phyloP scores from a whole-genome alignment of 64 coral and sea anemone genomes.

The Trachythela sp. region DNA sequence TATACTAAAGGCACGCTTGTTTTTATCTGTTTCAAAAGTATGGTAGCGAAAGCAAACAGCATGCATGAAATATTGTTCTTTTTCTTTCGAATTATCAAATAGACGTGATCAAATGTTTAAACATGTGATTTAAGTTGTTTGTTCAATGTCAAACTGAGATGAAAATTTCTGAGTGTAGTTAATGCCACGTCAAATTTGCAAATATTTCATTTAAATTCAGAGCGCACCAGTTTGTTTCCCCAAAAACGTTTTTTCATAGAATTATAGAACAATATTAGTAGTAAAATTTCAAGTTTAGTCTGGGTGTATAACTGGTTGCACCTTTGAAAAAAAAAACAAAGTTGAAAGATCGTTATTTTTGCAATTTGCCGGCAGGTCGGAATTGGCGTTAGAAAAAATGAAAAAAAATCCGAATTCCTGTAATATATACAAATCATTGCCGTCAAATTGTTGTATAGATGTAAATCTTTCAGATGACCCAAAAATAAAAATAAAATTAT shows the following conservation, averaged over 20 bases:
- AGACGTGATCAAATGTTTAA: not conserved
- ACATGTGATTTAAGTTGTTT: not conserved
- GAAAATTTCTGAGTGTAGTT: not conserved
- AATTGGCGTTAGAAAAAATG: not conserved
- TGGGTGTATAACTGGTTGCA: not conserved
- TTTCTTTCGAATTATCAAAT: not conserved
- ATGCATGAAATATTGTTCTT: not conserved
- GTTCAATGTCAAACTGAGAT: not conserved
- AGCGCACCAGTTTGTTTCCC: not conserved
- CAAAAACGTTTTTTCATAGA: not conserved
- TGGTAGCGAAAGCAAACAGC: not conserved
- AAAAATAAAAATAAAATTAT: not conserved
- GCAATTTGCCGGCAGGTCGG: not conserved
- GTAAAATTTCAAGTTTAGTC: not conserved
- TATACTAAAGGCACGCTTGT: not conserved
- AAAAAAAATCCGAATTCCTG: not conserved
- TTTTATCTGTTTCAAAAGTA: not conserved
- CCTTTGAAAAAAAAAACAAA: conserved; percentile 3
- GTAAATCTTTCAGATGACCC: not conserved
- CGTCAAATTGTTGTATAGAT: not conserved
- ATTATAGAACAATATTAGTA: not conserved
- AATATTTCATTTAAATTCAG: not conserved
- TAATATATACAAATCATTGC: not conserved
- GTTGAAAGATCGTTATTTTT: not conserved
- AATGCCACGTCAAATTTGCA: not conserved